Evolutionary conservation across 2,113 vertebrate species (phyloP), one percentile per base, ranked within the genome.

Genomic region (Aptenodytes forsteri): DNA sequence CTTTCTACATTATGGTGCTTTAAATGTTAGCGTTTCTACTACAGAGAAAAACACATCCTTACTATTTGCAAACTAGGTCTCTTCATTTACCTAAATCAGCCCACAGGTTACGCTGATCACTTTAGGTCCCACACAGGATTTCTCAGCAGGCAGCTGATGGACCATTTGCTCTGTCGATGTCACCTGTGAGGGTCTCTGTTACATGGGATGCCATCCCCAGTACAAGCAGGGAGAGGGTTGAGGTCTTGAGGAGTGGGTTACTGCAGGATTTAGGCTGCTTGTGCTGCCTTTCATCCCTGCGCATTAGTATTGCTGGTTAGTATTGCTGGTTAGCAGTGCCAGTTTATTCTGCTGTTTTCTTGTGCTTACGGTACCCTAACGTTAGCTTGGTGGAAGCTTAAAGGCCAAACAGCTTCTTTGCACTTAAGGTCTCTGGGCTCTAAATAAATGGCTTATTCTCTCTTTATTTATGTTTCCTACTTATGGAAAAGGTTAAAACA

Each of bases 151-250:
- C 36, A 25, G 30, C 32, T 32, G 67, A 66, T 3, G 21, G 59
- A 12, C 23, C 2, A 0, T 26, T 16, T n/a, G 36, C 55, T 89
- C 14, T 23, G n/a, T 36, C 1, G 0, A 0, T 23, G 44, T 19
- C 61, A 13, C 47, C 49, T 13, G 25, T 23, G 50, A 7, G 4
- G 7, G 6, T 34, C 47, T 8, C 17, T 3, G 9, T 22, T 27
- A 1, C 40, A 4, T 0, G 1, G 55, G 22, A 8, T 16, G 46
- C 49, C 32, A 16, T 32, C n/a, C 52, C n/a, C 36, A 5, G 47
- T 3, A 3, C 10, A 4, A 14, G 15, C 2, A 20, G 42, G 52
- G 23, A 26, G 13, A 10, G 62, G 30, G 46, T 7, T 67, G 67
- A 29, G 30, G 38, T 34, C 27, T 10, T 8, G 40, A 20, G n/a